Evolutionary conservation across 2,888 invertebrate genomes (phyloP).

Genomic region (Panzeria rudis): DNA sequence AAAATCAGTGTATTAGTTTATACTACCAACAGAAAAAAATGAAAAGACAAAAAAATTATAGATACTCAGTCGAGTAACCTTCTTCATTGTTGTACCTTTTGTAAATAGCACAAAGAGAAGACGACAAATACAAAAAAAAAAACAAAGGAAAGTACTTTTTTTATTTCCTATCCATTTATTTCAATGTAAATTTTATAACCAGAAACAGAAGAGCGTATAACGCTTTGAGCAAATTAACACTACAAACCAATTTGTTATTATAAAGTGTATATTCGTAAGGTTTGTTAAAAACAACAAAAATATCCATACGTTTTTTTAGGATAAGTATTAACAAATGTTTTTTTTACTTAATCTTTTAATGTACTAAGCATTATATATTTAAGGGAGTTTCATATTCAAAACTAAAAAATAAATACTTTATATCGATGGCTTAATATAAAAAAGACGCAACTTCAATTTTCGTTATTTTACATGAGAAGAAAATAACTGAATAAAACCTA

Average conservation of each 20-base stretch:
- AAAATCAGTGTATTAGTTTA: conserved; percentile 36
- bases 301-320: conserved; percentile 27
- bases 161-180: background rate
- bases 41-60: conserved; percentile 41
- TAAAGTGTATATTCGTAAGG: conserved; percentile 34
- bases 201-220: conserved; percentile 29
- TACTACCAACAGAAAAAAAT: background rate
- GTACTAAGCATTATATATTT: background rate
- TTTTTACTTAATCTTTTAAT: background rate
- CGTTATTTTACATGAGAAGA: too few species aligned
- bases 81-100: conserved; percentile 33
- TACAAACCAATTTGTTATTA: conserved; percentile 59
- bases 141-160: conserved; percentile 11
- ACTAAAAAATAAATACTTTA: background rate
- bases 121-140: background rate
- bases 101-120: conserved; percentile 4
- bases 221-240: conserved; percentile 66
- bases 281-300: background rate
- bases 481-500: too few species aligned
- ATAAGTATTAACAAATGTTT: background rate
- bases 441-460: too few species aligned
- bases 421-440: too few species aligned
- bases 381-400: background rate
- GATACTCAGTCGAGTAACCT: conserved; percentile 11
- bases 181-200: conserved; percentile 26